Evolutionary conservation across 2,888 invertebrate species (phyloP).

Genomic region (Tryphoninae sp.): DNA sequence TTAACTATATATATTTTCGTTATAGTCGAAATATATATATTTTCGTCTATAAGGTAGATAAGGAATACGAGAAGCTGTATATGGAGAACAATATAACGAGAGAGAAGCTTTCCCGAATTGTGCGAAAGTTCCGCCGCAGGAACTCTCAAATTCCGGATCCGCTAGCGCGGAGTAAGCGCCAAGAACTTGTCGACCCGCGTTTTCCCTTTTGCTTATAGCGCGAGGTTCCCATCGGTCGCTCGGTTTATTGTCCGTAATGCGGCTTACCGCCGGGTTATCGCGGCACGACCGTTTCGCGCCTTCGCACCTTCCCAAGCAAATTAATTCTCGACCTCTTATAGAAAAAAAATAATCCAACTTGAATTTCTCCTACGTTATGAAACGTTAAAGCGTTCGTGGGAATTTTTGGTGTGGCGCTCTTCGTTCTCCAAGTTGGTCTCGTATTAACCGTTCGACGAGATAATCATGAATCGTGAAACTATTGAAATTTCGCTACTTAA

Average conservation of each 20-base stretch:
- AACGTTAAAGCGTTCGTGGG: too few species aligned
- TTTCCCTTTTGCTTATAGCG: slow-evolving; percentile 8
- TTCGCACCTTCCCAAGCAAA: too few species aligned
- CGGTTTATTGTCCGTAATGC: slow-evolving; percentile 70
- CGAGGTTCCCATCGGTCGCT: slow-evolving; percentile 66
- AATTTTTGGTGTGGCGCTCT: too few species aligned
- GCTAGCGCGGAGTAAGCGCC: slow-evolving; percentile 16
- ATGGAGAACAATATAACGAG: slow-evolving; percentile 25
- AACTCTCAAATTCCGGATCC: slow-evolving; percentile 42
- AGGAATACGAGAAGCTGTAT: slow-evolving; percentile 37
- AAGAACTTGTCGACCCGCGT: slow-evolving; percentile 36
- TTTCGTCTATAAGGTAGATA: slow-evolving; percentile 42
- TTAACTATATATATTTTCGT: slow-evolving; percentile 4
- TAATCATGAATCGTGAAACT: too few species aligned
- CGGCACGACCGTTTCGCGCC: background rate
- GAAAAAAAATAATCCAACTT: too few species aligned
- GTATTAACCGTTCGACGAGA: too few species aligned
- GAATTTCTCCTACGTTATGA: too few species aligned
- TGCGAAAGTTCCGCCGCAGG: slow-evolving; percentile 42
- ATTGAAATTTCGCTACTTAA: too few species aligned
- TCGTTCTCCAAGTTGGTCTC: too few species aligned
- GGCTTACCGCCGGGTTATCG: slow-evolving; percentile 65
- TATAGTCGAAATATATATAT: slow-evolving; percentile 1
- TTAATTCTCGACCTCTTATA: too few species aligned
- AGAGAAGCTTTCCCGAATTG: slow-evolving; percentile 31